Percentiles rank a stretch among this genome's conserved stretches.
phyloP scores from a whole-genome alignment of 1,140 invertebrate species.

The Hermetia illucens region DNA sequence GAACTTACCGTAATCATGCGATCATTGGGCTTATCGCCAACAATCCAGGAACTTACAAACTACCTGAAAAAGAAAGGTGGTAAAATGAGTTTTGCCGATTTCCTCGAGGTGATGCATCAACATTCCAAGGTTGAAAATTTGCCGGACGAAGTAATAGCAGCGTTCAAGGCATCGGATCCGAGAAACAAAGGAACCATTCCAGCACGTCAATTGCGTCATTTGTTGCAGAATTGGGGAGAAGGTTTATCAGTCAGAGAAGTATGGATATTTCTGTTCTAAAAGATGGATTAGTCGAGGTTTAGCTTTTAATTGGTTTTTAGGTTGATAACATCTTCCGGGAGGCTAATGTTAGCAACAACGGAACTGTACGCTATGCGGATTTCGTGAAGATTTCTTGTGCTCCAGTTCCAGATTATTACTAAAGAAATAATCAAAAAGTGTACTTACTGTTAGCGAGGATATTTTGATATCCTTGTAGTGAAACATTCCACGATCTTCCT shows the following conservation, averaged over 20 bases:
- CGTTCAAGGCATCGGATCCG: constrained; percentile 73
- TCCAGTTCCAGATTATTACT: constrained; percentile 90
- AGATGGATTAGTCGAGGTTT: neutral
- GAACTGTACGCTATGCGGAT: constrained; percentile 76
- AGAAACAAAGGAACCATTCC: constrained; percentile 60
- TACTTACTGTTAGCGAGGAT: no score
- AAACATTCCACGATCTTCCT: no score
- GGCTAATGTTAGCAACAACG: constrained; percentile 72
- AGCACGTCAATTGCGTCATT: constrained; percentile 69
- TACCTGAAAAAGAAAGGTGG: constrained; percentile 77
- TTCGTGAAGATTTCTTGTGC: constrained; percentile 89
- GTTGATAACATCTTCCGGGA: constrained; percentile 89
- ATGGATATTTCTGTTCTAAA: constrained; percentile 3
- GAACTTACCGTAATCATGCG: constrained; percentile 89
- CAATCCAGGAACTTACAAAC: constrained; percentile 73
- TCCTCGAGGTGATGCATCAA: constrained; percentile 87
- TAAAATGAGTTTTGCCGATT: constrained; percentile 90
- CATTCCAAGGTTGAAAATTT: constrained; percentile 78
- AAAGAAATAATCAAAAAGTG: constrained; percentile 15
- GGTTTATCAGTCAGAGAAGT: constrained; percentile 80
- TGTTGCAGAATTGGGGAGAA: constrained; percentile 84
- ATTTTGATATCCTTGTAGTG: no score
- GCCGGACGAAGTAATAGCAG: constrained; percentile 76
- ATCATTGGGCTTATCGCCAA: constrained; percentile 83
- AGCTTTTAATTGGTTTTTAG: constrained; percentile 17